Evolutionary conservation across 2,888 invertebrate genomes (phyloP), one percentile per base, ranked within the genome.

Genomic region (Acleris literana): DNA sequence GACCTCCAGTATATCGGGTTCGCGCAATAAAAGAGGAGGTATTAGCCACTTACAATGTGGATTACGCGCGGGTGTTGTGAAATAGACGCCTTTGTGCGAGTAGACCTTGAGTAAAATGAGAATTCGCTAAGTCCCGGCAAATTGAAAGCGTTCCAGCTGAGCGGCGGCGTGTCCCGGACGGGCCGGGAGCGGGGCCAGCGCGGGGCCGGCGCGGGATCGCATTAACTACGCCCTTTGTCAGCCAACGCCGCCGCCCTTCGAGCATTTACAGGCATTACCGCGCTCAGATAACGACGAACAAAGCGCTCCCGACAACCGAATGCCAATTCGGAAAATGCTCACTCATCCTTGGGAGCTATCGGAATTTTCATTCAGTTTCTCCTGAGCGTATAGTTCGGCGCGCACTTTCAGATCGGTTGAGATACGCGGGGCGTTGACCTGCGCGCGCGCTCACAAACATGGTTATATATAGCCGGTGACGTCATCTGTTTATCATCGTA

Each of bases 401-500:
- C 65, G 73, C 76, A 80, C 81, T 82, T 82, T 85, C 85, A 78
- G 84, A 84, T 85, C 75, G 78, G 76, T 77, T 79, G 71, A 80
- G 83, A 81, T 85, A 83, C 77, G 75, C 72, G 74, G 87, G 80
- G 75, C 89, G 78, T 84, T 80, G 88, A 90, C 86, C 88, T 77
- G 83, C 85, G 88, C 86, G 76, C 82, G 85, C 87, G 88, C 85
- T 74, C 74, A 78, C 81, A 82, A 84, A 83, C 86, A 80, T 77
- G 85, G 81, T 74, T 90, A 89, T 84, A 90, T 85, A 89, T 90
- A 86, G 83, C 76, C 65, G 58, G 80, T 90, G 89, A 90, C 90
- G 91, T 91, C 89, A 91, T 85, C 83, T 91, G 91, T 91, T 91
- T 90, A 90, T 87, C 90, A 85, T 83, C 81, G 86, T 87, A 88